Percentiles rank a stretch among this genome's conserved stretches.
These are phyloP conservation scores for Crocuta crocuta DNA, from an alignment of 2,113 vertebrate species.

Conservation along the genomic window DNA sequence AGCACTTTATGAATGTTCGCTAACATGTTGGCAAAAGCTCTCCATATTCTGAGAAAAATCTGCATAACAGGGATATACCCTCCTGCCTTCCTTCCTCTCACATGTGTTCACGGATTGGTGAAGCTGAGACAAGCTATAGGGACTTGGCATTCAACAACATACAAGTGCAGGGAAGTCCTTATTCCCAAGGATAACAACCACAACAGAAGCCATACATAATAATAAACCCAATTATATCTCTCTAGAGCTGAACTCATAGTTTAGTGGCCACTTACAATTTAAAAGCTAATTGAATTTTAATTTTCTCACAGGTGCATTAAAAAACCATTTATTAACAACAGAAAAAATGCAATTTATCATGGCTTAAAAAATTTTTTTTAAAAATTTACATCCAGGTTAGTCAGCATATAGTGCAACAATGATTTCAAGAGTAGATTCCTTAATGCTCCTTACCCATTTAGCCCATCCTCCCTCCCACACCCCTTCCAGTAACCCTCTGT, in stretches of 20 bases:
- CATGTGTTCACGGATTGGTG: neutral
- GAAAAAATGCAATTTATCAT: neutral
- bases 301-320: neutral
- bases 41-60: neutral
- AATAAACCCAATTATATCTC: neutral
- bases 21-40: neutral
- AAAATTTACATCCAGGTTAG: too few species aligned
- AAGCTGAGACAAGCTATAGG: neutral
- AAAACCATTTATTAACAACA: conserved; percentile 1
- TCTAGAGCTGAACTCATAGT: conserved; percentile 10
- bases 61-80: neutral
- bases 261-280: conserved; percentile 36
- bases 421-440: too few species aligned
- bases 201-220: neutral
- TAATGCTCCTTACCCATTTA: too few species aligned
- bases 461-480: too few species aligned
- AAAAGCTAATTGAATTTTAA: conserved; percentile 19
- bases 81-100: neutral
- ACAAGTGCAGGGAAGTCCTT: neutral
- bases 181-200: neutral
- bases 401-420: too few species aligned
- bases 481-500: too few species aligned
- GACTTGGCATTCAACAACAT: neutral
- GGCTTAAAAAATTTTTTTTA: neutral
- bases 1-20: neutral